Percentiles rank a stretch among this genome's conserved stretches.
phyloP scores from a whole-genome alignment of 2,113 vertebrate genomes.

The Callaeas wilsoni region DNA sequence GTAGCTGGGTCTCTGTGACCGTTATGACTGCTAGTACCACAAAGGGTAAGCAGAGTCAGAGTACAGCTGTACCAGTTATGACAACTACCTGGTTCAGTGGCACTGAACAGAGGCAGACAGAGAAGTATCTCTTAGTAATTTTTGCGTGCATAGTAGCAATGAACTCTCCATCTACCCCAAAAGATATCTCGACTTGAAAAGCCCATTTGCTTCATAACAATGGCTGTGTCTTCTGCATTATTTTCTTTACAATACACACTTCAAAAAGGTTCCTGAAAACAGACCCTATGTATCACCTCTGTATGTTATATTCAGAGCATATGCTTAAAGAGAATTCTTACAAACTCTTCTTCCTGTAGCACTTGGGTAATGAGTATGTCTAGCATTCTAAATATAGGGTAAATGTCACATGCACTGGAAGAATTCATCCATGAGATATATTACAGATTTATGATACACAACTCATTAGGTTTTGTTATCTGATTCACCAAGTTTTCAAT shows the following conservation, averaged over 20 bases:
- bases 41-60: not conserved
- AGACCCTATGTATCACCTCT: not conserved
- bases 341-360: constrained; percentile 4
- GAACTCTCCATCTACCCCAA: not conserved
- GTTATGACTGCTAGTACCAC: not conserved
- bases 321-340: not conserved
- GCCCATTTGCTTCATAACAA: not conserved
- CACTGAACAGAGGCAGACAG: not conserved
- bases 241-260: not conserved
- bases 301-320: not conserved
- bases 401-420: constrained; percentile 29
- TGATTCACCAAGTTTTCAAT: constrained; percentile 61
- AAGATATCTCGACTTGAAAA: not conserved
- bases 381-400: constrained; percentile 60
- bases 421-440: constrained; percentile 63
- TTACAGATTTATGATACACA: constrained; percentile 70
- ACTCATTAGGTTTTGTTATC: constrained; percentile 68
- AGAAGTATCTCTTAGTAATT: not conserved
- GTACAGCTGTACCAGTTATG: not conserved
- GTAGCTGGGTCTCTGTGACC: not conserved
- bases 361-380: constrained; percentile 54
- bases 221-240: not conserved
- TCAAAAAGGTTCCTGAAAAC: not conserved
- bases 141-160: not conserved
- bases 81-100: not conserved